Base-by-base conservation (phyloP, 2,888 invertebrate species). In the Drosophila hamatofila region DNA sequence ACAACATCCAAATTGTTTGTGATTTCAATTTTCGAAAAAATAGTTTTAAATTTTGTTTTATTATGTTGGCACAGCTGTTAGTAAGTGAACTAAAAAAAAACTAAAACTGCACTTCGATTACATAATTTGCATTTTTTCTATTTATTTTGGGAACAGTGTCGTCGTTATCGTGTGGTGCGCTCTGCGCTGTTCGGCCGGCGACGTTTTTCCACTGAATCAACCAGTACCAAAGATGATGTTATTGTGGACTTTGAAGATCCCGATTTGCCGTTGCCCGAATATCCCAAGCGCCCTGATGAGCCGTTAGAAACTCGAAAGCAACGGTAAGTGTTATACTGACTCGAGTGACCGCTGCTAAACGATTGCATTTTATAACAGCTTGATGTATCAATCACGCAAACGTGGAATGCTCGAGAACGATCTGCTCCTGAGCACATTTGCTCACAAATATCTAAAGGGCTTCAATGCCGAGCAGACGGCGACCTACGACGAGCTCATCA, bases 341-440 rank as follows among this genome's bases (percentile, higher is more conserved):
- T 8, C 14, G 23, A 23, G 7, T 23, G 14, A 5, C 5, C 12
- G 12, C 41, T 35, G 16, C 9, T 3, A 16, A 8, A 6, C 5
- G 23, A 21, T 6, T 39, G 16, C 9, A 16, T n/a, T 8, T 16
- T 23, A n/a, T 25, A n/a, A 7, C n/a, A 96, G 98, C 83, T 94
- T 99, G 16, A 89, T 97, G 11, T 99, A 99, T 92, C 99, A 99
- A 92, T 98, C 98, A 23, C 95, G 99, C 33, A 99, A 99, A 92
- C 94, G 99, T 67, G 99, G 99, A 18, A 99, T 98, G 97, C 93
- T 98, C 64, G 99, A 99, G 93, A 99, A 98, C 93, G 98, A 97
- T 84, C 93, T 99, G 7, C 93, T 99, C 0, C 93, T 99, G 4
- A 97, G 98, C 91, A 97, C 97, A 14, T 99, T 99, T 94, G 98